Percentiles rank a stretch among this genome's conserved stretches.
phyloP scores from a whole-genome alignment of 2,888 invertebrate species.

The Melitaea athalia region DNA sequence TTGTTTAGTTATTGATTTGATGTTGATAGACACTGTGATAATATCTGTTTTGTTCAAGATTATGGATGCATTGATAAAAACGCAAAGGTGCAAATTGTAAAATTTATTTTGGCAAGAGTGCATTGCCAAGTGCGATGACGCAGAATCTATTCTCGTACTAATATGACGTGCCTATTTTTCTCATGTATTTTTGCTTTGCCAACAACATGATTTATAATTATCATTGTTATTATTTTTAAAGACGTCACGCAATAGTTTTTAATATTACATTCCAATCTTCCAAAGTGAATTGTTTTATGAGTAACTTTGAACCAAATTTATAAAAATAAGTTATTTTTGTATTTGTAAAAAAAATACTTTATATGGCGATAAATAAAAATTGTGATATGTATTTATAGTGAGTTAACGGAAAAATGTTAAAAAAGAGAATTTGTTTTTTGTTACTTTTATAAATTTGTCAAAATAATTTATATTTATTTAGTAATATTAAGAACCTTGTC shows the following conservation, averaged over 20 bases:
- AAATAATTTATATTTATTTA: slow-evolving; percentile 14
- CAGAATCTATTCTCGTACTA: slow-evolving; percentile 32
- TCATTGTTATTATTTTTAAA: neutral
- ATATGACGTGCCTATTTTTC: slow-evolving; percentile 35
- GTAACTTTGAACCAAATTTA: neutral
- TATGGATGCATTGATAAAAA: slow-evolving; percentile 5
- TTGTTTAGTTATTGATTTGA: neutral
- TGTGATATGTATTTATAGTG: slow-evolving; percentile 7
- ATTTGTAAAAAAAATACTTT: neutral
- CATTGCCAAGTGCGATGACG: slow-evolving; percentile 33
- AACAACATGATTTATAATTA: slow-evolving; percentile 6
- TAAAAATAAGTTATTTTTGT: neutral
- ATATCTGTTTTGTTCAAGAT: neutral
- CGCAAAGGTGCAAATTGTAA: slow-evolving; percentile 24
- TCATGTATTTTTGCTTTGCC: slow-evolving; percentile 28
- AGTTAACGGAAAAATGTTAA: neutral
- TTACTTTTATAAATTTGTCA: slow-evolving; percentile 7
- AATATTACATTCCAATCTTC: slow-evolving; percentile 8
- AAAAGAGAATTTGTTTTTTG: neutral
- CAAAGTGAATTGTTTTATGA: neutral
- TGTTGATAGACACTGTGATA: neutral
- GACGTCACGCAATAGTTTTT: neutral
- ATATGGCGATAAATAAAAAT: slow-evolving; percentile 1
- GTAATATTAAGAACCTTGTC: slow-evolving; percentile 14
- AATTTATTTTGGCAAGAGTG: slow-evolving; percentile 29